Evolutionary conservation across 2,797 vertebrate species (phyloP).

Genomic region (Halcyon smyrnensis): DNA sequence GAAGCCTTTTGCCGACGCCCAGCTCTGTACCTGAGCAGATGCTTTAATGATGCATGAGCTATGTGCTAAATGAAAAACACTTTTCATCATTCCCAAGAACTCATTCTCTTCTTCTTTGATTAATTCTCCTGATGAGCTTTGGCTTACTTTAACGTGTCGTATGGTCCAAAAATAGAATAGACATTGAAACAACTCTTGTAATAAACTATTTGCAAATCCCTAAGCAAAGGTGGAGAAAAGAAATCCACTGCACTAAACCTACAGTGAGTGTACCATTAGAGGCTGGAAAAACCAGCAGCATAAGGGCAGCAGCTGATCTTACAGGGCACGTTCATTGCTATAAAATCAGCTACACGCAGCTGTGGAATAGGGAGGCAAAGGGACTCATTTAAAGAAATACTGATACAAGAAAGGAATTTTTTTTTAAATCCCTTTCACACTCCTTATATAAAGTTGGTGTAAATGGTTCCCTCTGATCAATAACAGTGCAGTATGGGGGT

Average conservation of each 20-base stretch:
- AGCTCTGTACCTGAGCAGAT: not conserved
- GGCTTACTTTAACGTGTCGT: not conserved
- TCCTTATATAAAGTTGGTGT: not conserved
- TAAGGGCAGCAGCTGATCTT: not conserved
- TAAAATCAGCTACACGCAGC: not conserved
- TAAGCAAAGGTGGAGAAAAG: not conserved
- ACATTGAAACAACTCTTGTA: not conserved
- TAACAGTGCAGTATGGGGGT: not conserved
- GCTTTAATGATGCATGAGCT: not conserved
- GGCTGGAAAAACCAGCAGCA: not conserved
- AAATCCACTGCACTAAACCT: not conserved
- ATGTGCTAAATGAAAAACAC: not conserved
- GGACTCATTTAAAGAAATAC: conserved; percentile 1
- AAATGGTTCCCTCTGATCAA: conserved; percentile 34
- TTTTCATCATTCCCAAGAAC: not conserved
- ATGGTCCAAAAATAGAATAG: not conserved
- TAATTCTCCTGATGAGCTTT: not conserved
- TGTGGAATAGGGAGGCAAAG: conserved; percentile 20
- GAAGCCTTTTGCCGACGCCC: not conserved
- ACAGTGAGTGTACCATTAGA: not conserved
- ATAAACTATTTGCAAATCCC: not conserved
- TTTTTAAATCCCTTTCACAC: not conserved
- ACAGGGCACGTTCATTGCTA: not conserved
- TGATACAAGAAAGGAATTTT: not conserved
- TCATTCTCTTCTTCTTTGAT: not conserved